Evolutionary conservation across 2,113 vertebrate species (phyloP).

Genomic region (Halcyon malimbica): DNA sequence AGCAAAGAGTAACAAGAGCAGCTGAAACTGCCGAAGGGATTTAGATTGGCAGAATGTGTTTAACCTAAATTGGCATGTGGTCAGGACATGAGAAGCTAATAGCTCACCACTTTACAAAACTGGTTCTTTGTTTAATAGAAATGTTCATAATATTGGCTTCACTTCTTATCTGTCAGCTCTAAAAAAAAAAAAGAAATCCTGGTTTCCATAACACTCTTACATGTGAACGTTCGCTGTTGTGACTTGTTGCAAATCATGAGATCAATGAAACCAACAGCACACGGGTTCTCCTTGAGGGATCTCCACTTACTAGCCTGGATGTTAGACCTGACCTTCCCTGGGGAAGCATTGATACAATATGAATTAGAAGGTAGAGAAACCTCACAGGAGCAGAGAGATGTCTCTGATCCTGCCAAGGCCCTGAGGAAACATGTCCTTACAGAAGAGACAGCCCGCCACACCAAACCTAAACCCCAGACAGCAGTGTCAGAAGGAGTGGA

Average conservation of each 20-base stretch:
- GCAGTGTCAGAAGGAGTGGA: not conserved
- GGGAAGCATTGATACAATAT: not conserved
- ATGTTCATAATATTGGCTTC: not conserved
- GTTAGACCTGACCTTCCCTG: not conserved
- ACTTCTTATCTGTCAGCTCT: not conserved
- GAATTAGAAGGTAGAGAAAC: not conserved
- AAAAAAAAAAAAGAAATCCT: not conserved
- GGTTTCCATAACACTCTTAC: not conserved
- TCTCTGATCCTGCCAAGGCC: not conserved
- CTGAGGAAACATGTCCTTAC: not conserved
- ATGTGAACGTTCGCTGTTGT: not conserved
- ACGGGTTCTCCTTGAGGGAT: not conserved
- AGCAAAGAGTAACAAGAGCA: constrained; percentile 12
- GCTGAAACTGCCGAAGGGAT: constrained; percentile 34
- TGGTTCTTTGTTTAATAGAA: not conserved
- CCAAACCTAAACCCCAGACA: not conserved
- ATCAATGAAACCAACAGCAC: not conserved
- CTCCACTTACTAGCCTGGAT: no score
- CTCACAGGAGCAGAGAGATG: not conserved
- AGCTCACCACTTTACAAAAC: not conserved
- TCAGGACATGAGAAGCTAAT: not conserved
- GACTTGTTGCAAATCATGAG: not conserved
- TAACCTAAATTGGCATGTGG: not conserved
- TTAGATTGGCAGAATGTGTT: constrained; percentile 22
- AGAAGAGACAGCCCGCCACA: fast-evolving